These are phyloP conservation scores for Pipistrellus kuhlii DNA, from an alignment of 2,797 vertebrate genomes.

Conservation along the genomic window DNA sequence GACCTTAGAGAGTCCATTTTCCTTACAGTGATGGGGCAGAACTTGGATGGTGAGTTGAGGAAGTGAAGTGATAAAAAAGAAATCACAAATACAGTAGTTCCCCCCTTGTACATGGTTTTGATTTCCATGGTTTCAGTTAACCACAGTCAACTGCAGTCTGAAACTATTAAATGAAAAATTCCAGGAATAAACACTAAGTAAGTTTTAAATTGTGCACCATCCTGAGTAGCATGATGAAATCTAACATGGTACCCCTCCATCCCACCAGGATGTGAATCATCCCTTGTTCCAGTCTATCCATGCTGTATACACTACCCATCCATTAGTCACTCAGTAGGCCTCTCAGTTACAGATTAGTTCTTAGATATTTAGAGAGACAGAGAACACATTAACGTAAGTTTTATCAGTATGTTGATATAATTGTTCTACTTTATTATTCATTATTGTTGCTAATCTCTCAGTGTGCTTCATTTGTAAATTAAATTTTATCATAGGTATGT, in stretches of 20 bases:
- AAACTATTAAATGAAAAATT: neutral
- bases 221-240: neutral
- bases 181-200: neutral
- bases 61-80: neutral
- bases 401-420: neutral
- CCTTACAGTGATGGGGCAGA: neutral
- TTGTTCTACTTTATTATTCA: neutral
- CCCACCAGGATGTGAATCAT: neutral
- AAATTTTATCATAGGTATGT: neutral
- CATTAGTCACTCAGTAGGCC: neutral
- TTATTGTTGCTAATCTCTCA: neutral
- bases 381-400: neutral
- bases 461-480: neutral
- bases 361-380: neutral
- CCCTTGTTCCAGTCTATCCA: neutral
- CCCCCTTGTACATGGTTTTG: neutral
- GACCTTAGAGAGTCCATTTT: neutral
- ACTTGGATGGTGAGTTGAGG: neutral
- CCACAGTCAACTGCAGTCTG: neutral
- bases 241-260: neutral
- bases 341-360: neutral
- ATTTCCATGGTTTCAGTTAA: neutral
- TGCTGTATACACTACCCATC: neutral
- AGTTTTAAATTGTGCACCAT: neutral
- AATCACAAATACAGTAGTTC: slow-evolving; percentile 11